A percentile compares a stretch with the other conserved stretches of the same genome.
Conservation (phyloP, 2,797 vertebrate species). For the Remorina albescens region DNA sequence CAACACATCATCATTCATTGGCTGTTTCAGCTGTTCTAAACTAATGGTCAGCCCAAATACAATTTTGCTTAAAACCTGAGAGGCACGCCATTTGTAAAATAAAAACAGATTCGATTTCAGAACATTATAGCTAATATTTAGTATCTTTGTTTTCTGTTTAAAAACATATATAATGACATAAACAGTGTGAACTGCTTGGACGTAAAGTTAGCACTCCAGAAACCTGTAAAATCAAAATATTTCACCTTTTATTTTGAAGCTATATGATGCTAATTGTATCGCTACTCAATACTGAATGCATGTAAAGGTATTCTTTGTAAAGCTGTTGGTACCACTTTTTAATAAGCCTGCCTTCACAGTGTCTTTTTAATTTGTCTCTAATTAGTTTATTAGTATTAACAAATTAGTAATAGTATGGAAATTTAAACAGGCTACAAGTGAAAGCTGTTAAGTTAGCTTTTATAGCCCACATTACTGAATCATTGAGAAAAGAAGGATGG, state of each 20-base stretch:
- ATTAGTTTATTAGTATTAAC: conserved; percentile 3
- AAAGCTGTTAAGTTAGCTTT: not conserved
- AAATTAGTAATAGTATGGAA: not conserved
- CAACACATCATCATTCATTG: conserved; percentile 42
- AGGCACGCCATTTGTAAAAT: conserved; percentile 72
- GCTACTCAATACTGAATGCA: not conserved
- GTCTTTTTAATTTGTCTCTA: not conserved
- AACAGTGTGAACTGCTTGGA: not conserved
- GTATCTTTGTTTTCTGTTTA: not conserved
- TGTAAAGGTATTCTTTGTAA: not conserved
- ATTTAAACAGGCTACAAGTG: not conserved
- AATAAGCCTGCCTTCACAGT: not conserved
- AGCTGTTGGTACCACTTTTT: not conserved
- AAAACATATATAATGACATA: not conserved
- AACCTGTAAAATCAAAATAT: not conserved
- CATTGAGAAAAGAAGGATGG: not conserved
- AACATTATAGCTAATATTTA: not conserved
- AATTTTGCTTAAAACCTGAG: conserved; percentile 80
- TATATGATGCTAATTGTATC: not conserved
- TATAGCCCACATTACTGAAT: not conserved
- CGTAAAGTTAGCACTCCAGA: not conserved
- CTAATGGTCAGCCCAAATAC: conserved; percentile 87
- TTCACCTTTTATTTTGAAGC: not conserved
- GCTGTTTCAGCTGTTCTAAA: conserved; percentile 53
- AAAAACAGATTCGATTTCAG: not conserved